Conservation (phyloP, 2,113 vertebrate species). For the Canis aureus region DNA sequence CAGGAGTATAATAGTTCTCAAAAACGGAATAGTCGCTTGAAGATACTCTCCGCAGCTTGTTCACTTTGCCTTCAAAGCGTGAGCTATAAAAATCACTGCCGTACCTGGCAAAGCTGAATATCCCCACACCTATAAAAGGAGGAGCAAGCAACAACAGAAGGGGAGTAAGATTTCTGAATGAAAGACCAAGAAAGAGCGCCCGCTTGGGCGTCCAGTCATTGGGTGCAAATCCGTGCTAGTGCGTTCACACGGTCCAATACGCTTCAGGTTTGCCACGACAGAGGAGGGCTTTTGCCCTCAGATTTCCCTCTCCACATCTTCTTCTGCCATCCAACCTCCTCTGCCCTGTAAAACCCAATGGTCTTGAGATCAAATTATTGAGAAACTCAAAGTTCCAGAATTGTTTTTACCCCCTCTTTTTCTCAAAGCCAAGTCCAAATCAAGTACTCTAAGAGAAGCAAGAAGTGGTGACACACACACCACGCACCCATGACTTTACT, state of each 20-base stretch:
- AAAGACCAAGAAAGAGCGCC: neutral
- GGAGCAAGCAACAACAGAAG: neutral
- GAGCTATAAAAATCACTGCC: constrained; percentile 89
- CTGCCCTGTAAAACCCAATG: neutral
- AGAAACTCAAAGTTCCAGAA: neutral
- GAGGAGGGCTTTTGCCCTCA: neutral
- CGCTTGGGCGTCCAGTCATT: neutral
- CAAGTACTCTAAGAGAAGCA: neutral
- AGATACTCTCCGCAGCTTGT: constrained; percentile 71
- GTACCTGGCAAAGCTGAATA: constrained; percentile 93
- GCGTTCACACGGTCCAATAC: fast-evolving
- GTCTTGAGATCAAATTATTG: neutral
- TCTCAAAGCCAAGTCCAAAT: neutral
- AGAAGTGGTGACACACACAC: too few species aligned
- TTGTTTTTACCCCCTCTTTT: neutral
- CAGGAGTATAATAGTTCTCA: constrained; percentile 85
- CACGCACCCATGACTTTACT: fast-evolving
- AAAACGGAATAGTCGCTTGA: constrained; percentile 87
- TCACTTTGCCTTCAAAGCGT: constrained; percentile 87
- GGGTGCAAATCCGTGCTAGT: neutral
- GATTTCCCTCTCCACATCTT: neutral
- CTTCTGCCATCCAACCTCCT: neutral
- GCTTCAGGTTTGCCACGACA: neutral
- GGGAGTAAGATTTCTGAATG: neutral
- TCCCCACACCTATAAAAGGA: constrained; percentile 87